Base-by-base conservation (phyloP, 2,113 vertebrate species). In the Sinocyclocheilus anshuiensis region DNA sequence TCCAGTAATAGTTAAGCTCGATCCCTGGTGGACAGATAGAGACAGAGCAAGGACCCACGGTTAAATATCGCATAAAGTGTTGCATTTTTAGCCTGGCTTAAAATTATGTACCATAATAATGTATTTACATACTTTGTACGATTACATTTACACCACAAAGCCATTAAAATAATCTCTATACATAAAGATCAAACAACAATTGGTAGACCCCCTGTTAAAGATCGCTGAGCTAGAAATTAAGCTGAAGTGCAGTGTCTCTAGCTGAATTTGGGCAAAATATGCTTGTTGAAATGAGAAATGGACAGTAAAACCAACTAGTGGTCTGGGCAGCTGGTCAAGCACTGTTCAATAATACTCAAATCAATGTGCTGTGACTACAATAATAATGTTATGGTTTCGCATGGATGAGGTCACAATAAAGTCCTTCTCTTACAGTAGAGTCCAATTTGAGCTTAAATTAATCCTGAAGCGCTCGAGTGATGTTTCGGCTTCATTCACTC, bases 361-460 rank as follows among this genome's bases (percentile, higher is more conserved):
- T 45, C 59, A 67, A 65, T 81, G 59, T 81, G 61, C 24, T 81
- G 59, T 67, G 39, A 81, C 36, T 45, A 22, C 57, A 81, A 50
- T 81, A 67, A 81, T 81, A 81, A 81, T 81, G n/a, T 67, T 67
- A 65, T 67, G 39, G 79, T 50, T 50, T 50, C 6, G 16, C 61
- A 67, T 48, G 61, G 36, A 20, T 67, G 39, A 63, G 78, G 24
- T 81, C 79, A 67, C 79, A 67, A 67, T 29, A 18, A 67, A 81
- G 36, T 81, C 39, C n/a, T 81, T 67, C 79, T 48, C 36, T 24
- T 81, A 65, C 61, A 81, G 59, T 29, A 48, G 4, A 67, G 79
- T 67, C n/a, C 61, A 81, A 81, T 81, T 81, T 81, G 61, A 67
- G 79, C 79, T 81, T 81, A 81, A 67, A 81, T 67, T 36, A 81